Evolutionary conservation across 2,888 invertebrate species (phyloP), one percentile per base, ranked within the genome.

Genomic region (Orthonychiurus folsomi): DNA sequence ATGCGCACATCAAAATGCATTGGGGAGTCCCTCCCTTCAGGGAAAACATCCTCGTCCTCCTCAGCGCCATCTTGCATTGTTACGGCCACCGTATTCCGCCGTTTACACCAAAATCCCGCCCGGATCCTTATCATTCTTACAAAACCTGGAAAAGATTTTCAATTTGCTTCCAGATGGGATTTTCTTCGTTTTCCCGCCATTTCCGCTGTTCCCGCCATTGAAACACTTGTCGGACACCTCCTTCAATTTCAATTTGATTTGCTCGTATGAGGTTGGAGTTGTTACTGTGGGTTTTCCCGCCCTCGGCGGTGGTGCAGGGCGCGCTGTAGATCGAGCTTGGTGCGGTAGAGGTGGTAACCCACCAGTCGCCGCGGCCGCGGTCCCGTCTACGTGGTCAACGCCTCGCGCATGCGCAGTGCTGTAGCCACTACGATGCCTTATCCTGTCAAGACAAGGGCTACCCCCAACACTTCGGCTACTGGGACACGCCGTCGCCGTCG

Each of bases 61-160:
- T 64, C 66, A 18, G 50, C 61, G n/a, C 54, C 28, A 21, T 55
- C 59, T 2, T n/a, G 24, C 12, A 20, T 52, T 20, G n/a, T 52
- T 20, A 23, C 24, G 52, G 24, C 24, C 52, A 20, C 52, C 52
- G 52, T 15, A 37, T 37, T 54, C 61, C 15, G 25, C 5, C n/a
- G 37, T 37, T 56, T 61, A 55, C 20, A 56, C 68, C 1, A 87
- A 86, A 64, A 87, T 77, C 12, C 86, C 84, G 1, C 87, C 87
- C 73, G 86, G 87, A 59, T 52, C 53, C 23, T 55, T 60, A 12
- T 58, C 50, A 23, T 61, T 59, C 21, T 28, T 37, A 25, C 28
- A 61, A 26, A 61, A 61, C 24, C 64, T 23, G 2, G 61, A 61
- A 48, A 61, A 64, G 9, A 61, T n/a, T 20, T 54, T 60, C n/a